phyloP scores from a whole-genome alignment of 2,797 vertebrate genomes.

The Esox lucius region DNA sequence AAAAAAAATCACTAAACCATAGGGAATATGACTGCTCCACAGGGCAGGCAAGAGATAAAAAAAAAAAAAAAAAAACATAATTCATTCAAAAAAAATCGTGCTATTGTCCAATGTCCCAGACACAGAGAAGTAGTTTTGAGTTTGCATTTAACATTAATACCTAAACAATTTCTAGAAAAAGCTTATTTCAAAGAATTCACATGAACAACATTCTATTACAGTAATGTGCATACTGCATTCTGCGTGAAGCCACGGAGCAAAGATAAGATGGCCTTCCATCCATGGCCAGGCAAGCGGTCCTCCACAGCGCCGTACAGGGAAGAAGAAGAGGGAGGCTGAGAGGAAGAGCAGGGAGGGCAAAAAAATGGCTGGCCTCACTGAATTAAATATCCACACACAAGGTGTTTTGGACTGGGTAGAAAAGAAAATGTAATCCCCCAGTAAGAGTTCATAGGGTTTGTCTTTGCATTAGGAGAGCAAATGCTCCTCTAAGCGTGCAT shows the following conservation, averaged over 20 bases:
- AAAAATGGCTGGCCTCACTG: conserved; percentile 51
- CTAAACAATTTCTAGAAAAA: conserved; percentile 71
- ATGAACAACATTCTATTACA: conserved; percentile 52
- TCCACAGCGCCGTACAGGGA: conserved; percentile 16
- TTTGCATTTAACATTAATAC: conserved; percentile 52
- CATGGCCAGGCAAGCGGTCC: conserved; percentile 31
- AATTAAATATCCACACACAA: conserved; percentile 70
- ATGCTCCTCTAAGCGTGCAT: conserved; percentile 41
- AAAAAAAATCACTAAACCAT: conserved; percentile 63
- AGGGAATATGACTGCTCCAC: conserved; percentile 79
- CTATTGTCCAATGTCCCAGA: conserved; percentile 77
- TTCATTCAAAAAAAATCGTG: conserved; percentile 44
- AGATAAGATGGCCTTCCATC: conserved; percentile 76
- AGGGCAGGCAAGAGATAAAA: conserved; percentile 75
- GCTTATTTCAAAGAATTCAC: conserved; percentile 60
- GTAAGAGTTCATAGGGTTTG: conserved; percentile 86
- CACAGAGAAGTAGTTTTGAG: conserved; percentile 70
- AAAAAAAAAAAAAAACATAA: conserved; percentile 27
- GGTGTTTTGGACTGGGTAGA: conserved; percentile 60
- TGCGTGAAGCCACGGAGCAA: conserved; percentile 61
- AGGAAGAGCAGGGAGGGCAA: conserved; percentile 29
- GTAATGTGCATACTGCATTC: conserved; percentile 74
- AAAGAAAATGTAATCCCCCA: conserved; percentile 74
- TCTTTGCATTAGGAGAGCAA: conserved; percentile 69
- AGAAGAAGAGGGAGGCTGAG: conserved; percentile 20